Conservation (phyloP, 2,888 invertebrate species). For the Tenthredo notha region DNA sequence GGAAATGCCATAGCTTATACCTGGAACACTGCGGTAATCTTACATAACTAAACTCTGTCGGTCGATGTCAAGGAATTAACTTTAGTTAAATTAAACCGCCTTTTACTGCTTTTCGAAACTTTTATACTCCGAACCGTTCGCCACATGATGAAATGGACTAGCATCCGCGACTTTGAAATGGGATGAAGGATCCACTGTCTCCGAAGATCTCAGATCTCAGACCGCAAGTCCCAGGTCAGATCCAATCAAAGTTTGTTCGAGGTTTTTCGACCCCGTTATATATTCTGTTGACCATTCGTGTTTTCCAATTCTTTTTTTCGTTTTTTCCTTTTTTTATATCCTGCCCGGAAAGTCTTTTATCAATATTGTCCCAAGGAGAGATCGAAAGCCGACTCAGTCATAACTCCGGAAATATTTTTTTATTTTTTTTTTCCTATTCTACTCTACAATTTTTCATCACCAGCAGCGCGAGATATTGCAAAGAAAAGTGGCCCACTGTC, state of each 20-base stretch:
- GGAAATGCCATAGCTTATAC: background rate
- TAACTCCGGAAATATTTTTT: background rate
- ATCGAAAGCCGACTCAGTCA: background rate
- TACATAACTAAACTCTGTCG: background rate
- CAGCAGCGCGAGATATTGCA: background rate
- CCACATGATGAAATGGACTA: background rate
- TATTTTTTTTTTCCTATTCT: background rate
- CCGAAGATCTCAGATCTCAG: background rate
- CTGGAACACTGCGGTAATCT: background rate
- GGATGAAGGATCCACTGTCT: background rate
- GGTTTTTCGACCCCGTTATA: background rate
- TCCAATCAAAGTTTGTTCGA: background rate
- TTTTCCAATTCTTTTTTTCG: background rate
- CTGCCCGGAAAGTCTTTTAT: background rate
- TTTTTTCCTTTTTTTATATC: background rate
- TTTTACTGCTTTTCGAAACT: background rate
- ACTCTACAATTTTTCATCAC: background rate
- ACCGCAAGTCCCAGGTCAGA: background rate
- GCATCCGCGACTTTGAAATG: background rate
- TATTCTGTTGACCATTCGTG: conserved; percentile 2
- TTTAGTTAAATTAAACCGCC: background rate
- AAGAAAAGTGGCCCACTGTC: background rate
- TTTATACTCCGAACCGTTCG: background rate
- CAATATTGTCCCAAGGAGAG: background rate
- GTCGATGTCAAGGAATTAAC: background rate